Conservation (phyloP, 2,797 vertebrate species). For the Hylomyscus alleni region DNA sequence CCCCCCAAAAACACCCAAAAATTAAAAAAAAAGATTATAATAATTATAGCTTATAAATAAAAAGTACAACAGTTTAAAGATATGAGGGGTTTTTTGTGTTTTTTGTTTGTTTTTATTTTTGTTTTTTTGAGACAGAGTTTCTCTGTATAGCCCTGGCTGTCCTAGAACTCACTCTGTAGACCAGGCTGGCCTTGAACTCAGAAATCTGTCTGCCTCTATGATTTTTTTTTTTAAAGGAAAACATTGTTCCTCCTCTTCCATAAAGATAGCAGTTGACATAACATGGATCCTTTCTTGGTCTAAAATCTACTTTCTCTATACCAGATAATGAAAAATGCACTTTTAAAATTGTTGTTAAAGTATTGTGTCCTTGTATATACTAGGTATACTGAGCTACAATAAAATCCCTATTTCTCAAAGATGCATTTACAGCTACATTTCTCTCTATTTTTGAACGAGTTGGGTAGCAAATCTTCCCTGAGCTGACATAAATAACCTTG, state of each 20-base stretch:
- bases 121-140: too few relatives aligned
- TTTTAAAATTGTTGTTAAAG: background rate
- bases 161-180: too few relatives aligned
- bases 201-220: too few relatives aligned
- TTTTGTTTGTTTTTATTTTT: too few relatives aligned
- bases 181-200: too few relatives aligned
- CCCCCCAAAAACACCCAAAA: too few relatives aligned
- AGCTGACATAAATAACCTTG: background rate
- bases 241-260: background rate
- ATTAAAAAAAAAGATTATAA: background rate
- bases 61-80: background rate
- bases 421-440: background rate
- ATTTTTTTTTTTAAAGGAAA: background rate
- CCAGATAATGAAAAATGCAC: background rate
- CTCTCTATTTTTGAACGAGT: background rate
- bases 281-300: background rate
- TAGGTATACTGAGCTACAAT: background rate
- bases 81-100: background rate
- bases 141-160: too few relatives aligned
- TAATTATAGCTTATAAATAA: background rate
- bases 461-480: background rate
- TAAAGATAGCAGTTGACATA: background rate
- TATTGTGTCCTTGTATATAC: too few relatives aligned
- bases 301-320: background rate
- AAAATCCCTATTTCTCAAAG: background rate